Evolutionary conservation across 2,888 invertebrate species (phyloP).

Genomic region (Papilio gigon): DNA sequence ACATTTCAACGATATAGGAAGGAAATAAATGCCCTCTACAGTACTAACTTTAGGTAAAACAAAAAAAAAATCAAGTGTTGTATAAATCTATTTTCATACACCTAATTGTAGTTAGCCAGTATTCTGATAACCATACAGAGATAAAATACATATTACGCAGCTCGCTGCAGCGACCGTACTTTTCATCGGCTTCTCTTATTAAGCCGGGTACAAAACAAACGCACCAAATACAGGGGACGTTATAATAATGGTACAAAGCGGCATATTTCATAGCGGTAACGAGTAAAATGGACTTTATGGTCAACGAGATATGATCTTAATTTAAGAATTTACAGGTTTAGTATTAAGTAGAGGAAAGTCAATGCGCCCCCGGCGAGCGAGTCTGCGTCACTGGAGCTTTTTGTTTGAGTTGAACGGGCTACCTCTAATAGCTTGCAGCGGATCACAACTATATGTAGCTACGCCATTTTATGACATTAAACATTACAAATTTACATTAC

Average conservation of each 20-base stretch:
- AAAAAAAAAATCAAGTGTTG: no score
- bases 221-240: conserved; percentile 79
- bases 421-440: conserved; percentile 81
- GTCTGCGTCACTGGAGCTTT: conserved; percentile 75
- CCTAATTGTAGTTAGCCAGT: neutral
- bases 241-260: conserved; percentile 76
- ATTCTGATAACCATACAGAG: neutral
- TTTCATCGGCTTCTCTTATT: conserved; percentile 68
- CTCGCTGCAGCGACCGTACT: conserved; percentile 57
- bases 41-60: no score
- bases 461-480: conserved; percentile 78
- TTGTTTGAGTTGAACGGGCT: conserved; percentile 80
- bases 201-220: conserved; percentile 72
- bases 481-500: conserved; percentile 56
- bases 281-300: conserved; percentile 68
- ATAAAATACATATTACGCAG: conserved; percentile 5
- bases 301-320: conserved; percentile 73
- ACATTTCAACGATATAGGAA: no score
- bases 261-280: conserved; percentile 57
- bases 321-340: conserved; percentile 59
- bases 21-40: no score
- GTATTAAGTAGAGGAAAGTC: conserved; percentile 62
- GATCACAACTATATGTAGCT: conserved; percentile 75
- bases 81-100: no score
- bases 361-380: conserved; percentile 68